Percentiles rank a stretch among this genome's conserved stretches.
Evolutionary conservation across 2,797 vertebrate genomes (phyloP).

Genomic region (Hippopotamyrus pictus): DNA sequence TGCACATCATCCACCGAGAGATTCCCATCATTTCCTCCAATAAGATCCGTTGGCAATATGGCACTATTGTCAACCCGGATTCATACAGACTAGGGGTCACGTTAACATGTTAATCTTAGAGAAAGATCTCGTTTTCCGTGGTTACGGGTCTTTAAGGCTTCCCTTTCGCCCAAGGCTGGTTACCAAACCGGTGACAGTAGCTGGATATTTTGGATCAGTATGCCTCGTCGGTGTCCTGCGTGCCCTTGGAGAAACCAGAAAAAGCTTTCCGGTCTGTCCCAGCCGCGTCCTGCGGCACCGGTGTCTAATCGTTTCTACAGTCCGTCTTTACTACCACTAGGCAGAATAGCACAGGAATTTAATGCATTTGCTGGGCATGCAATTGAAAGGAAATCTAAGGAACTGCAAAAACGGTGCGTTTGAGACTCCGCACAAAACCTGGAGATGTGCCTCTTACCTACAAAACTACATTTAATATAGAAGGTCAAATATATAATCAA

Average conservation of each 20-base stretch:
- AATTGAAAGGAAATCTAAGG: neutral
- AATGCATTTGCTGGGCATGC: neutral
- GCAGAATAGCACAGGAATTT: neutral
- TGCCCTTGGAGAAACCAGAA: neutral
- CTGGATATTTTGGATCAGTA: neutral
- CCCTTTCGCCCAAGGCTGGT: neutral
- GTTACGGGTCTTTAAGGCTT: neutral
- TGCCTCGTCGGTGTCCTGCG: neutral
- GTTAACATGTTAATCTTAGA: neutral
- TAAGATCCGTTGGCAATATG: neutral
- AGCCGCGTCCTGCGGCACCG: neutral
- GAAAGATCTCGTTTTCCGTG: neutral
- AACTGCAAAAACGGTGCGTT: neutral
- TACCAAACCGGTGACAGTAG: neutral
- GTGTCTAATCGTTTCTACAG: neutral
- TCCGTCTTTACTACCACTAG: neutral
- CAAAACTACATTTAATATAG: neutral
- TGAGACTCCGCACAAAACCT: neutral
- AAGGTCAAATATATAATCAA: neutral
- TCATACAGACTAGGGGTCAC: neutral
- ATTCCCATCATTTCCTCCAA: neutral
- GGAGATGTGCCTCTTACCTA: neutral
- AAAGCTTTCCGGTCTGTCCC: neutral
- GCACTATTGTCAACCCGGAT: neutral
- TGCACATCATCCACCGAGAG: neutral